Conservation (phyloP, 2,113 vertebrate genomes). For the Antigone vipio region DNA sequence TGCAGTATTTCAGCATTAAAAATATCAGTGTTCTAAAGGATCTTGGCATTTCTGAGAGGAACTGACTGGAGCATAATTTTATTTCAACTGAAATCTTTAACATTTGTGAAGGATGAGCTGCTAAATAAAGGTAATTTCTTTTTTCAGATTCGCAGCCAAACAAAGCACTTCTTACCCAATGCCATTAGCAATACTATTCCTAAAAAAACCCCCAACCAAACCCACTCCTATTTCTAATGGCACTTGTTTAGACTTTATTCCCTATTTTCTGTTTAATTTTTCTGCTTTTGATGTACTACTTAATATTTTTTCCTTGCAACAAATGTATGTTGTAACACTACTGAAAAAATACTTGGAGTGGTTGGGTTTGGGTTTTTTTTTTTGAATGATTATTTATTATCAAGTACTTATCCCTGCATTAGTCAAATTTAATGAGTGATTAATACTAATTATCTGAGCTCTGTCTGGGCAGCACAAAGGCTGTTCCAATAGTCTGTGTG, state of each 20-base stretch:
- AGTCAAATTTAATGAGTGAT: background rate
- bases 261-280: background rate
- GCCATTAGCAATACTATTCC: background rate
- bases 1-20: constrained; percentile 40
- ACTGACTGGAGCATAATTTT: background rate
- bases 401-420: background rate
- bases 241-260: background rate
- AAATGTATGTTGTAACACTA: background rate
- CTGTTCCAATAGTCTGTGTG: background rate
- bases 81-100: background rate
- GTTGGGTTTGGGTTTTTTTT: background rate
- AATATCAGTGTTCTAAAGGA: background rate
- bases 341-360: background rate
- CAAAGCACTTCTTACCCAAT: background rate
- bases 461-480: background rate
- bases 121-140: background rate
- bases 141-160: background rate
- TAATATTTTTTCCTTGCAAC: background rate
- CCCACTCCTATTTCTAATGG: background rate
- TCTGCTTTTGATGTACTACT: background rate
- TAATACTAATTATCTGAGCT: background rate
- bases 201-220: background rate
- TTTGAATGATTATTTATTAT: background rate
- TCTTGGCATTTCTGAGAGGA: background rate
- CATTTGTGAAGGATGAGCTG: background rate